Base-by-base conservation (phyloP, 2,113 vertebrate genomes). In the Fregetta grallaria region DNA sequence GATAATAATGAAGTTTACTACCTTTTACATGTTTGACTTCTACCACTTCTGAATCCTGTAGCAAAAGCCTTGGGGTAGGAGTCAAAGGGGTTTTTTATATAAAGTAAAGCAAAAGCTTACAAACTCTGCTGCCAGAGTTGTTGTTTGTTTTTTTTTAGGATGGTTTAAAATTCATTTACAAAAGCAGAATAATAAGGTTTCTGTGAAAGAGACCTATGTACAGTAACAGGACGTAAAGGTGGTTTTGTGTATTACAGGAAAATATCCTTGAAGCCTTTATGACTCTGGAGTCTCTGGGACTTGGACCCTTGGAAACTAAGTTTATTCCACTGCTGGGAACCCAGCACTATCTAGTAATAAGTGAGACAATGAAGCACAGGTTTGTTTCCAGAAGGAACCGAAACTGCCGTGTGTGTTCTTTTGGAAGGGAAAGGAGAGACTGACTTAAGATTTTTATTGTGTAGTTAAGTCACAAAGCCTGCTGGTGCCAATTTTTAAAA, bases 261-360 rank as follows among this genome's bases (percentile, higher is more conserved):
- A 97, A 91, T 66, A 95, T 93, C 96, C 96, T 97, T 45, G 68
- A 95, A 89, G 95, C 91, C 90, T 86, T 90, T 87, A 85, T 90
- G 91, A 92, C 94, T 86, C 93, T 96, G 97, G 82, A 95, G 93
- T 98, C 96, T 97, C 97, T 97, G 98, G 98, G 97, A 98, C 96
- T 98, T 98, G 97, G 97, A 98, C 97, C 97, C 98, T 97, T 97
- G 97, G 96, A 97, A 96, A 90, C 88, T 91, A 92, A 93, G 90
- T 92, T 88, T 59, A 96, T 95, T 95, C 97, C 77, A 82, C 79
- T 42, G 86, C 96, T 88, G 97, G 94, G 95, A 96, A 96, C 47
- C 95, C 96, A 90, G 90, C 95, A 90, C 97, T 97, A 75, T 42
- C 71, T 96, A 83, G 80, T 20, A 89, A 50, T 29, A 94, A 78